phyloP scores from a whole-genome alignment of 2,797 vertebrate species.

The Brotogeris chrysoptera region DNA sequence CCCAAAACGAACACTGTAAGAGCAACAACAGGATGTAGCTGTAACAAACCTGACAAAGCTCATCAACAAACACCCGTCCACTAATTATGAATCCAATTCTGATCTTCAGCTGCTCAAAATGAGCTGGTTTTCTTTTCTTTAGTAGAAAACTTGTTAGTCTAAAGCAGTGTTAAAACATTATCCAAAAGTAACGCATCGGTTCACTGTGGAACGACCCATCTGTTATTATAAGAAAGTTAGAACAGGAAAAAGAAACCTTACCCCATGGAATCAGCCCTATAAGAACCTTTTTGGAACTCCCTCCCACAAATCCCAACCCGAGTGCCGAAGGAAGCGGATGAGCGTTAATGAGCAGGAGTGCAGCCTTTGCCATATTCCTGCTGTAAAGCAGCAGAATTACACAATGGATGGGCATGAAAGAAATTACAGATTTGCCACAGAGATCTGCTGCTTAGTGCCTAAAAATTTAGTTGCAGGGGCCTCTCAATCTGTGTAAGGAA shows the following conservation, averaged over 20 bases:
- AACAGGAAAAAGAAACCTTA: constrained; percentile 70
- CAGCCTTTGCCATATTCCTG: constrained; percentile 38
- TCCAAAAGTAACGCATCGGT: constrained; percentile 57
- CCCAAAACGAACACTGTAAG: constrained; percentile 35
- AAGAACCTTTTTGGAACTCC: constrained; percentile 60
- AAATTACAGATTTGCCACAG: constrained; percentile 64
- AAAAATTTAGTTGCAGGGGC: constrained; percentile 34
- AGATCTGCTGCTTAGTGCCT: constrained; percentile 20
- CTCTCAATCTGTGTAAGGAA: constrained; percentile 60
- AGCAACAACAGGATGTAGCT: constrained; percentile 22
- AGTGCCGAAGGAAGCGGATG: constrained; percentile 53
- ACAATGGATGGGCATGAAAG: constrained; percentile 59
- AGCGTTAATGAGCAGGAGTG: constrained; percentile 40
- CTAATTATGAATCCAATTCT: constrained; percentile 69
- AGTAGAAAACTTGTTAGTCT: constrained; percentile 54
- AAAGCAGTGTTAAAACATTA: constrained; percentile 56
- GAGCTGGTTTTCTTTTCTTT: background rate
- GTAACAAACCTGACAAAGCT: constrained; percentile 56
- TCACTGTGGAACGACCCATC: constrained; percentile 71
- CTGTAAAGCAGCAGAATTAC: constrained; percentile 55
- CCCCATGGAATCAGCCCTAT: constrained; percentile 50
- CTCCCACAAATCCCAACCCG: constrained; percentile 16
- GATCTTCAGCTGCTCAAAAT: constrained; percentile 59
- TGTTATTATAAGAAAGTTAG: constrained; percentile 70
- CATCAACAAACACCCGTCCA: constrained; percentile 54